A percentile compares a stretch with the other conserved stretches of the same genome.
Conservation (phyloP, 2,888 invertebrate species). For the Nymphalis c-album region DNA sequence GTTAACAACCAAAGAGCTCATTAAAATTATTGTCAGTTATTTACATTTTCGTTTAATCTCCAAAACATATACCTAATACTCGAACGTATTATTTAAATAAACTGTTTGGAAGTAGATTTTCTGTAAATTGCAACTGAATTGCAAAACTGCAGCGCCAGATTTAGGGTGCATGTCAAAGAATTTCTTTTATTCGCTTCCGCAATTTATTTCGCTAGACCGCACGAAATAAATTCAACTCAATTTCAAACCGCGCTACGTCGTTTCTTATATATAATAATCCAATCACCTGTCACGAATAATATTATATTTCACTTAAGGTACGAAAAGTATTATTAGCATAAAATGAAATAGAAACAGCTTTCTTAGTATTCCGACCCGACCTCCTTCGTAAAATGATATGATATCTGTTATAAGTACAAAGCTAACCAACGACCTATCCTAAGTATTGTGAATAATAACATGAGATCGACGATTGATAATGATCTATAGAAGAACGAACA, state of each 20-base stretch:
- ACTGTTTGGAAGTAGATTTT: not conserved
- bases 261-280: conserved; percentile 23
- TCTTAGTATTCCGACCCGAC: not conserved
- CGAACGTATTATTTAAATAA: not conserved
- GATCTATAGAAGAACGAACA: too few species aligned
- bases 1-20: too few species aligned
- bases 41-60: not conserved
- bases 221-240: conserved; percentile 15
- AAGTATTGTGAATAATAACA: not conserved
- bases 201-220: conserved; percentile 14
- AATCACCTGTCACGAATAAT: conserved; percentile 19
- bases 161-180: conserved; percentile 15
- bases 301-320: not conserved
- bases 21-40: too few species aligned
- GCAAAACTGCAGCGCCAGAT: conserved; percentile 4
- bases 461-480: too few species aligned
- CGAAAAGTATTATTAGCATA: not conserved
- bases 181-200: conserved; percentile 25
- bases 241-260: conserved; percentile 20
- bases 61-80: not conserved
- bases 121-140: not conserved
- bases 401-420: not conserved
- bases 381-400: not conserved
- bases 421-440: conserved; percentile 3
- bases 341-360: not conserved